Evolutionary conservation across 1,140 invertebrate species (phyloP).

Genomic region (Tenebrio molitor): DNA sequence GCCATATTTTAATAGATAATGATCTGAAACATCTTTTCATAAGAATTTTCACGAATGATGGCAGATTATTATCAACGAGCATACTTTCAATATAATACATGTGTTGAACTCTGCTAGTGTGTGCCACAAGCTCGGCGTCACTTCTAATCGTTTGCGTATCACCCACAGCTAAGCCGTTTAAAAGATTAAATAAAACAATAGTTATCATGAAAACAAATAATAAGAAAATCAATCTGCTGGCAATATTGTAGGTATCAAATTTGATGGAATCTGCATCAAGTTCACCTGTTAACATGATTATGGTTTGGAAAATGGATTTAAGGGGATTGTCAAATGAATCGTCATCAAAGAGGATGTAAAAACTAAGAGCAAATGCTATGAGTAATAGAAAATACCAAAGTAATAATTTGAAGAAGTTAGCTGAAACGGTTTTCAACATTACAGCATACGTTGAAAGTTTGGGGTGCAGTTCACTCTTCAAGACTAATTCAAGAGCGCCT

Average conservation of each 20-base stretch:
- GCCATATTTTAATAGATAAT: conserved; percentile 70
- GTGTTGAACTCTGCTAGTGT: conserved; percentile 77
- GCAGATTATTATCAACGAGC: conserved; percentile 70
- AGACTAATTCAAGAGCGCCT: conserved; percentile 80
- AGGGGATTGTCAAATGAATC: conserved; percentile 76
- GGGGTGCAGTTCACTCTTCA: conserved; percentile 82
- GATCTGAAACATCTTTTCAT: conserved; percentile 68
- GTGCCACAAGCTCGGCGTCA: conserved; percentile 81
- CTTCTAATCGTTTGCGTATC: conserved; percentile 82
- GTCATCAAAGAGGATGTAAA: conserved; percentile 80
- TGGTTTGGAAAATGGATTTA: conserved; percentile 81
- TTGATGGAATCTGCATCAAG: conserved; percentile 83
- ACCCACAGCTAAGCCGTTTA: conserved; percentile 86
- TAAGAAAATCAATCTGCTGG: conserved; percentile 80
- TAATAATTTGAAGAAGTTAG: conserved; percentile 84
- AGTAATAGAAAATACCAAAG: conserved; percentile 84
- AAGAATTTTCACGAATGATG: conserved; percentile 63
- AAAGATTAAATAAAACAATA: conserved; percentile 83
- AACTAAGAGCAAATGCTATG: conserved; percentile 84
- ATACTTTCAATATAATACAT: conserved; percentile 81
- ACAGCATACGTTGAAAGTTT: conserved; percentile 82
- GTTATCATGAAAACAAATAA: conserved; percentile 85
- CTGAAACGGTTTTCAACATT: conserved; percentile 82
- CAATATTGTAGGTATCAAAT: conserved; percentile 75
- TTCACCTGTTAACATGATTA: conserved; percentile 88